Conservation (phyloP, 2,113 vertebrate genomes). For the Cynopterus brachyotis region DNA sequence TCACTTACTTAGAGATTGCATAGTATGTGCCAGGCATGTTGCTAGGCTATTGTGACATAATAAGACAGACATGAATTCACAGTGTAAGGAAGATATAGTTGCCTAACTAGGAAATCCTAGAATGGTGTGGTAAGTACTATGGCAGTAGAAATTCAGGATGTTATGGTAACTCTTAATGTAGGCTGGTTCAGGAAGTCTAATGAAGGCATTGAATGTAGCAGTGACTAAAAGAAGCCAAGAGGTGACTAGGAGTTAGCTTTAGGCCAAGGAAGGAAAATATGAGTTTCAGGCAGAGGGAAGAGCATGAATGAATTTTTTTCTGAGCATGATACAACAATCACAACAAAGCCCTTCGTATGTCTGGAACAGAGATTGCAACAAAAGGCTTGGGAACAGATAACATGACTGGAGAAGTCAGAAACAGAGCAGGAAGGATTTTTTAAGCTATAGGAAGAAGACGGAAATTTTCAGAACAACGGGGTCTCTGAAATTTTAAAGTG, state of each 20-base stretch:
- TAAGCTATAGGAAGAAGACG: neutral
- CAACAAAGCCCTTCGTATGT: neutral
- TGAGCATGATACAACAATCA: neutral
- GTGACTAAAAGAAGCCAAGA: slow-evolving; percentile 12
- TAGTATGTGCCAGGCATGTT: neutral
- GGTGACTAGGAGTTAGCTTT: neutral
- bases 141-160: neutral
- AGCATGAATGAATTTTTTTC: neutral
- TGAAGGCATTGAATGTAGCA: neutral
- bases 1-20: neutral
- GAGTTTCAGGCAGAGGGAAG: neutral
- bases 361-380: neutral
- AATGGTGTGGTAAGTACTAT: neutral
- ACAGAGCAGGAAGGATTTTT: neutral
- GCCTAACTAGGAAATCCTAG: slow-evolving; percentile 8
- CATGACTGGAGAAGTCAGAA: neutral
- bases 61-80: neutral
- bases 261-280: neutral
- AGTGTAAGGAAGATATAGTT: neutral
- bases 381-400: neutral
- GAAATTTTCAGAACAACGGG: neutral
- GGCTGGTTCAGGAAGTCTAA: neutral
- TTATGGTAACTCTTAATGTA: neutral
- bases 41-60: neutral
- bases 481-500: neutral